These are phyloP conservation scores for Callocephalon fimbriatum DNA, from an alignment of 2,113 vertebrate genomes.

Conservation along the genomic window DNA sequence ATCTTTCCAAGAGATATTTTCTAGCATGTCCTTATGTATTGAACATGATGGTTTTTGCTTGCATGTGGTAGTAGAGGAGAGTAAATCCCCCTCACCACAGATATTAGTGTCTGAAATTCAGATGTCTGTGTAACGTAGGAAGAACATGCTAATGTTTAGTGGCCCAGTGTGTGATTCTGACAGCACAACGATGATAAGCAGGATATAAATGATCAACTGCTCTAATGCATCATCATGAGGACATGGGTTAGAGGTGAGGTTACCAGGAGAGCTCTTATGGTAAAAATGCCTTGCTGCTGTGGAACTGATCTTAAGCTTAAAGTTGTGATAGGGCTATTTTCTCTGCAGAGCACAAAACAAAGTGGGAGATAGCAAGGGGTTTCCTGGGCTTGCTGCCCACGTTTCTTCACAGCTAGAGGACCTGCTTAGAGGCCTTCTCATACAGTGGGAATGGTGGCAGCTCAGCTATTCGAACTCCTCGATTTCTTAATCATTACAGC, in stretches of 20 bases:
- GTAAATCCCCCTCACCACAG: not conserved
- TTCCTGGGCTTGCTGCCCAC: not conserved
- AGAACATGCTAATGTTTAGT: not conserved
- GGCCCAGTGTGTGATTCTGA: not conserved
- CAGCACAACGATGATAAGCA: not conserved
- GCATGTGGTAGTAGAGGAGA: not conserved
- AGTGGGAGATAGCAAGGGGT: not conserved
- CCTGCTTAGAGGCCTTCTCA: not conserved
- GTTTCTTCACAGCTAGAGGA: not conserved
- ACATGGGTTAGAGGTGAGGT: not conserved
- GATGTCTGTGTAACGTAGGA: not conserved
- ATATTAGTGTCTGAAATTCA: not conserved
- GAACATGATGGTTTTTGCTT: not conserved
- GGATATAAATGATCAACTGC: not conserved
- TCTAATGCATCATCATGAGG: not conserved
- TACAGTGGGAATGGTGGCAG: not conserved
- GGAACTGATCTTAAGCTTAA: not conserved
- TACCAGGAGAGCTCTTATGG: not conserved
- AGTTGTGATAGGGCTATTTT: not conserved
- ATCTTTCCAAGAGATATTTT: not conserved
- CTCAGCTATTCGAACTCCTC: not conserved
- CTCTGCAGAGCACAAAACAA: not conserved
- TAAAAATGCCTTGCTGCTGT: not conserved
- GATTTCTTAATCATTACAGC: constrained; percentile 18
- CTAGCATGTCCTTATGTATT: not conserved